These are phyloP conservation scores for Prolemur simus DNA, from an alignment of 2,113 vertebrate species.

Conservation along the genomic window DNA sequence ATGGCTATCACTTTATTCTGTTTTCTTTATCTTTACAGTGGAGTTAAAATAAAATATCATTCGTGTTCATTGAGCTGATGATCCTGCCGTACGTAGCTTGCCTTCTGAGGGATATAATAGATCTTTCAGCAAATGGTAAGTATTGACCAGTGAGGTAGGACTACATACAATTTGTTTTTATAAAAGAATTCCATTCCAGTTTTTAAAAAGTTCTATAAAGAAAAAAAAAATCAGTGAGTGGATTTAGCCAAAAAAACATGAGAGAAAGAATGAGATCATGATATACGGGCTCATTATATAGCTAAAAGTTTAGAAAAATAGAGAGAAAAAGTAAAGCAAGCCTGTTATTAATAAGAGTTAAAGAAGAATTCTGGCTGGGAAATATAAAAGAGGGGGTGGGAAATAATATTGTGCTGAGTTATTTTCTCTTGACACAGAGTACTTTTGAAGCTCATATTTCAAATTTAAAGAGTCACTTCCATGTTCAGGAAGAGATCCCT, in stretches of 20 bases:
- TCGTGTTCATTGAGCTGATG: background rate
- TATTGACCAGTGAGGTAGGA: slow-evolving; percentile 18
- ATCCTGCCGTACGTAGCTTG: background rate
- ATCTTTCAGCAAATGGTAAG: background rate
- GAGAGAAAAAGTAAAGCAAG: background rate
- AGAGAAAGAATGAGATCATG: slow-evolving; percentile 39
- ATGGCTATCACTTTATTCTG: background rate
- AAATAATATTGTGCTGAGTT: background rate
- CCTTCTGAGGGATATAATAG: background rate
- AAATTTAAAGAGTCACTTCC: background rate
- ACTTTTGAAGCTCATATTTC: slow-evolving; percentile 25
- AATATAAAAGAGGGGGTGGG: background rate
- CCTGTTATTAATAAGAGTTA: background rate
- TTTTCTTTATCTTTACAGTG: background rate
- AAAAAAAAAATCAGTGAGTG: slow-evolving; percentile 17
- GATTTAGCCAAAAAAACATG: background rate
- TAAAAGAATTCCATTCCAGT: slow-evolving; percentile 17
- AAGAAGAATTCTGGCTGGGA: background rate
- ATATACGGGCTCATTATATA: background rate
- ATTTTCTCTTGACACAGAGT: background rate
- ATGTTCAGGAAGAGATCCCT: background rate
- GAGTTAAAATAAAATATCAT: background rate
- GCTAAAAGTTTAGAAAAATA: background rate
- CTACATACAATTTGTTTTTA: background rate
- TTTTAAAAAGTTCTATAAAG: background rate